Evolutionary conservation across 2,888 invertebrate species (phyloP).

Genomic region (Amphipyra tragopoginis): DNA sequence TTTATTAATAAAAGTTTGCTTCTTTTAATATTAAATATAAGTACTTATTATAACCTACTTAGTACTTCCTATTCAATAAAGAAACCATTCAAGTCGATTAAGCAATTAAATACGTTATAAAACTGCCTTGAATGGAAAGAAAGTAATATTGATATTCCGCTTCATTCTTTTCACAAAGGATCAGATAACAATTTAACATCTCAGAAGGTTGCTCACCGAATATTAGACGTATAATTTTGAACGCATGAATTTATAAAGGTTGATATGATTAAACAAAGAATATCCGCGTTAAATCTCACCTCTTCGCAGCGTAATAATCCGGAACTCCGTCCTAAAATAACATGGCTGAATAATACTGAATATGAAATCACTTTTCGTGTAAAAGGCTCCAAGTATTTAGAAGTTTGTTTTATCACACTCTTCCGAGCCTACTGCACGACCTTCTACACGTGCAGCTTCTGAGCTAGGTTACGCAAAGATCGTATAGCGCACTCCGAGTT

Average conservation of each 20-base stretch:
- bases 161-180: slow-evolving; percentile 28
- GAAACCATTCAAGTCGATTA: slow-evolving; percentile 16
- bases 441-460: no score
- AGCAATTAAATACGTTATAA: slow-evolving; percentile 6
- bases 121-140: slow-evolving; percentile 19
- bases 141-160: slow-evolving; percentile 14
- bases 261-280: slow-evolving; percentile 48
- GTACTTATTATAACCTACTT: slow-evolving; percentile 1
- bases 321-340: slow-evolving; percentile 33
- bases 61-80: slow-evolving; percentile 8
- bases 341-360: slow-evolving; percentile 21
- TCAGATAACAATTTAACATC: slow-evolving; percentile 26
- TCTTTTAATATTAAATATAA: no score
- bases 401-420: slow-evolving; percentile 40
- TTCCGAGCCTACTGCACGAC: no score
- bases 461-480: no score
- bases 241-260: slow-evolving; percentile 44
- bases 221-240: slow-evolving; percentile 37
- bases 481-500: no score
- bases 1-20: no score
- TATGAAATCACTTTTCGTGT: slow-evolving; percentile 57
- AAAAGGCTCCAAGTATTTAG: slow-evolving; percentile 37
- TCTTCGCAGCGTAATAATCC: slow-evolving; percentile 20
- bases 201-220: slow-evolving; percentile 29
- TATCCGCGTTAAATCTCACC: slow-evolving; percentile 26